A percentile compares a stretch with the other conserved stretches of the same genome.
phyloP scores from a whole-genome alignment of 2,113 vertebrate species.

The Nipponia nippon region DNA sequence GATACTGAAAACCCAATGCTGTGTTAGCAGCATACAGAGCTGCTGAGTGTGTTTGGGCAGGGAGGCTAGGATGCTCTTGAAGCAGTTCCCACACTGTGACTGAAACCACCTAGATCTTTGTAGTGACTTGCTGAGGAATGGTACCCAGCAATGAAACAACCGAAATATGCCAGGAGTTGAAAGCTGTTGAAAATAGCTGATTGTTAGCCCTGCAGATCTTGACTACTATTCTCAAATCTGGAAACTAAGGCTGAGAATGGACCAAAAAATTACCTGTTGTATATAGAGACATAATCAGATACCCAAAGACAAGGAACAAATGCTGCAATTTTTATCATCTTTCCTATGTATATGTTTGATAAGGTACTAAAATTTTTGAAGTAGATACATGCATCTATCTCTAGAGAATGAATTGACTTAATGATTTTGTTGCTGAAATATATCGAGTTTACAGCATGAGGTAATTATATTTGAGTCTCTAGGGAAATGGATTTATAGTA shows the following conservation, averaged over 20 bases:
- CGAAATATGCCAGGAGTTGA: not conserved
- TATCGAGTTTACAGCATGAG: not conserved
- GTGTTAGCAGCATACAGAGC: not conserved
- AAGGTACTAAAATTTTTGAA: not conserved
- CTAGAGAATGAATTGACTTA: not conserved
- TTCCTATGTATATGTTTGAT: not conserved
- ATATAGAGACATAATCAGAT: not conserved
- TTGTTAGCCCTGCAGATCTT: not conserved
- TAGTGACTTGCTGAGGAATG: not conserved
- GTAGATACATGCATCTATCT: not conserved
- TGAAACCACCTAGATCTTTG: not conserved
- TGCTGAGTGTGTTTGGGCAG: not conserved
- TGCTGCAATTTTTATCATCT: not conserved
- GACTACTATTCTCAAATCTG: not conserved
- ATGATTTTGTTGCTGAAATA: not conserved
- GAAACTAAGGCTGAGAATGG: not conserved
- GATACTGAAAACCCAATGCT: not conserved
- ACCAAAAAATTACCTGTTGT: not conserved
- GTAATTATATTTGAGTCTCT: not conserved
- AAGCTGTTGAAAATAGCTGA: not conserved
- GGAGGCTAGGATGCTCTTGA: not conserved
- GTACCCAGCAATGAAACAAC: not conserved
- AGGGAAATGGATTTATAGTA: constrained; percentile 17
- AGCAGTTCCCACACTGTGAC: not conserved
- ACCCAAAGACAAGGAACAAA: not conserved